phyloP scores from a whole-genome alignment of 2,888 invertebrate genomes.

The Ceriagrion tenellum region DNA sequence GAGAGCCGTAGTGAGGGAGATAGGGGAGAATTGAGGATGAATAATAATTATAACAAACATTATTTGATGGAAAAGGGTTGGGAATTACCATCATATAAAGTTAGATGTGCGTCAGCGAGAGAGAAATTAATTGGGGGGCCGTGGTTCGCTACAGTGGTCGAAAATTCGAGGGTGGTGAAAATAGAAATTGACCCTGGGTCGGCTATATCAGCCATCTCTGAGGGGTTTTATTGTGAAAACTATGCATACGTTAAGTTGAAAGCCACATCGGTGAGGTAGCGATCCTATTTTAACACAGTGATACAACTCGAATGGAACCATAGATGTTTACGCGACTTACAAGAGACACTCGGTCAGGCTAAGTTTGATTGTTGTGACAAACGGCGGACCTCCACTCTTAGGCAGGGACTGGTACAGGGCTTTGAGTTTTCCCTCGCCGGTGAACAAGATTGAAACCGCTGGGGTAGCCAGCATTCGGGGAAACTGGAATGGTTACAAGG shows the following conservation, averaged over 20 bases:
- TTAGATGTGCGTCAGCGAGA: neutral
- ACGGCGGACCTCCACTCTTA: neutral
- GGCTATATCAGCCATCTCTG: neutral
- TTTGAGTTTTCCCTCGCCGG: neutral
- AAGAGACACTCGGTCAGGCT: neutral
- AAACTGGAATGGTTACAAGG: neutral
- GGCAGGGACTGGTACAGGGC: neutral
- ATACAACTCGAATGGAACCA: neutral
- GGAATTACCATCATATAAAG: neutral
- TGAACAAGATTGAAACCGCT: neutral
- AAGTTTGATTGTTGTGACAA: neutral
- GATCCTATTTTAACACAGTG: neutral
- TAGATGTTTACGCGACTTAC: neutral
- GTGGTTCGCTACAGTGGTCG: neutral
- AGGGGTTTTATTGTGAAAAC: neutral
- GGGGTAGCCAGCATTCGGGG: neutral
- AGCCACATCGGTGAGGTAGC: neutral
- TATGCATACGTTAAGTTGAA: neutral
- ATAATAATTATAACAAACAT: neutral
- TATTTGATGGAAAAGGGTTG: neutral
- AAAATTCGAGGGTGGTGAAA: neutral
- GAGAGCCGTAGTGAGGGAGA: neutral
- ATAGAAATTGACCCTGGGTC: neutral
- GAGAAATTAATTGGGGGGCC: neutral
- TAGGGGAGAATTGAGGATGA: neutral